These are phyloP conservation scores for Patella pellucida DNA, from an alignment of 2,888 invertebrate genomes.

Conservation along the genomic window DNA sequence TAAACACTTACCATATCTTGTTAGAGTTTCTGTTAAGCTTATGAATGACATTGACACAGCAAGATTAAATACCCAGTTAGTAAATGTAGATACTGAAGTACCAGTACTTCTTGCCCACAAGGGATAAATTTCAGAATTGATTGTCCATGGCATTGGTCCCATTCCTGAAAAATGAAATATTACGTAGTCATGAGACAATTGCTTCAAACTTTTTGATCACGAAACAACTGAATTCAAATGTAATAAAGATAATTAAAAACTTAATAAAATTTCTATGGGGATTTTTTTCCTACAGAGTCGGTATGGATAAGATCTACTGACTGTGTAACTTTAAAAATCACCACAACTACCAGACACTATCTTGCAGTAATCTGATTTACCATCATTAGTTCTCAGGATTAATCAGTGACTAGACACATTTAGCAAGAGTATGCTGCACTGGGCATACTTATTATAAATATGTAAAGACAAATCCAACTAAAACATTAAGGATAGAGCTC, in stretches of 20 bases:
- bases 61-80: constrained; percentile 74
- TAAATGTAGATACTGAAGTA: constrained; percentile 71
- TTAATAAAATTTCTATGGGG: no score
- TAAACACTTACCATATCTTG: constrained; percentile 69
- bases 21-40: constrained; percentile 69
- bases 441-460: no score
- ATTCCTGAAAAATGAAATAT: constrained; percentile 68
- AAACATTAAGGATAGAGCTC: no score
- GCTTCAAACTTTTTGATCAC: not conserved
- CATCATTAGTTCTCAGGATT: no score
- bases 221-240: not conserved
- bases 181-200: constrained; percentile 1
- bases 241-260: not conserved
- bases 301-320: no score
- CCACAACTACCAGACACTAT: no score
- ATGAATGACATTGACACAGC: constrained; percentile 74
- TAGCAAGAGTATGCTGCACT: no score
- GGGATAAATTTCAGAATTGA: constrained; percentile 76
- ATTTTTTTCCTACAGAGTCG: no score
- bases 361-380: no score
- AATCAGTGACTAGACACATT: no score
- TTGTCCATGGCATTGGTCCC: constrained; percentile 76
- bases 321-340: no score
- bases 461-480: no score
- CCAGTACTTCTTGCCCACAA: constrained; percentile 74